phyloP scores from a whole-genome alignment of 2,797 vertebrate species.

The Australoheros facetus region DNA sequence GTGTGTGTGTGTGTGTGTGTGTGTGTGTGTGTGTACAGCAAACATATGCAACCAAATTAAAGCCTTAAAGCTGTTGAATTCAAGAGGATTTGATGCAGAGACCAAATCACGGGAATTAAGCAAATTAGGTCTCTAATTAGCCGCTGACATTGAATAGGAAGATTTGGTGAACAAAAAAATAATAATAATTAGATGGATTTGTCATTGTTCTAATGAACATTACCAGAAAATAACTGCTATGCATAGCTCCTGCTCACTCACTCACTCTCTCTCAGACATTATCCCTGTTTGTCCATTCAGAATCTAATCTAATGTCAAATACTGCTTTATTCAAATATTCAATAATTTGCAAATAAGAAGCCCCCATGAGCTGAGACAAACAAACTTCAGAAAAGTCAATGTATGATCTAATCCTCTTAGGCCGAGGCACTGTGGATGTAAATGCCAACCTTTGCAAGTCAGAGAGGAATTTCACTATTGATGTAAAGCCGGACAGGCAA shows the following conservation, averaged over 20 bases:
- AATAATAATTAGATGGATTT: constrained; percentile 79
- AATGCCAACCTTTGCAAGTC: constrained; percentile 77
- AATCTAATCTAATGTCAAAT: constrained; percentile 73
- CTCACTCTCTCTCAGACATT: constrained; percentile 19
- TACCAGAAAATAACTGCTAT: constrained; percentile 32
- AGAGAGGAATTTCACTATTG: constrained; percentile 77
- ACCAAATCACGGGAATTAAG: constrained; percentile 82
- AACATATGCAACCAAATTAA: constrained; percentile 84
- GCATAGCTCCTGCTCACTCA: constrained; percentile 9
- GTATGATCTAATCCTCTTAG: constrained; percentile 76
- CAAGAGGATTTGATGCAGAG: constrained; percentile 83
- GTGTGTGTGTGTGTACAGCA: constrained; percentile 58
- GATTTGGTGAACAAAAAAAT: constrained; percentile 74
- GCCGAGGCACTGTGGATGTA: constrained; percentile 67
- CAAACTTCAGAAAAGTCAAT: constrained; percentile 78
- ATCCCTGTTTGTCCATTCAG: constrained; percentile 58
- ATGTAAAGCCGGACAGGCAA: constrained; percentile 52
- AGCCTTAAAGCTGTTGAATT: constrained; percentile 83
- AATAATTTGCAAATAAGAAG: constrained; percentile 73
- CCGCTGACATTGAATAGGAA: constrained; percentile 73
- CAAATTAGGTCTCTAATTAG: constrained; percentile 83
- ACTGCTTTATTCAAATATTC: constrained; percentile 73
- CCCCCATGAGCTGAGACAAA: constrained; percentile 68
- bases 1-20: constrained; percentile 31
- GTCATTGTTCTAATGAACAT: constrained; percentile 73